phyloP scores from a whole-genome alignment of 1,140 invertebrate genomes.

The Capitella teleta region DNA sequence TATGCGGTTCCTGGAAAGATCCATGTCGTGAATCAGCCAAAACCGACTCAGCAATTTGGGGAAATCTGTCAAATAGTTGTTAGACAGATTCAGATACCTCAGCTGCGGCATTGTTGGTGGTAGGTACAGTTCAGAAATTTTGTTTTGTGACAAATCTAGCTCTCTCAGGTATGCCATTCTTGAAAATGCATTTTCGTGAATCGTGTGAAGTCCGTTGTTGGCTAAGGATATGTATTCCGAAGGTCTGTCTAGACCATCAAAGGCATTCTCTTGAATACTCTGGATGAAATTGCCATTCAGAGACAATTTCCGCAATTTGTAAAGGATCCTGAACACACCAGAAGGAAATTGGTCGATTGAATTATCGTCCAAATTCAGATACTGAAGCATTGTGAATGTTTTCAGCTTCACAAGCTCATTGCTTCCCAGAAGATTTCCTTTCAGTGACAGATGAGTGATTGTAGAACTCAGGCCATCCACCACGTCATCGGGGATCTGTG shows the following conservation, averaged over 20 bases:
- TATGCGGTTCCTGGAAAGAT: background rate
- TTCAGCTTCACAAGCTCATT: background rate
- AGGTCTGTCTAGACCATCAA: background rate
- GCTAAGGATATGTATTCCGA: conserved; percentile 1
- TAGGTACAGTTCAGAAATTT: background rate
- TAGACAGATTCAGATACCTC: conserved; percentile 6
- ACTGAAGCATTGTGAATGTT: background rate
- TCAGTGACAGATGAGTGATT: background rate
- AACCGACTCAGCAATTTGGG: background rate
- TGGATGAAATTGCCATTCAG: background rate
- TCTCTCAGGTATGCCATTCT: background rate
- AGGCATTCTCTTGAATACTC: background rate
- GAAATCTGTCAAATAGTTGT: conserved; percentile 10
- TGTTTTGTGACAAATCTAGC: conserved; percentile 10
- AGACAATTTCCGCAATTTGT: background rate
- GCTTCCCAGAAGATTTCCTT: background rate
- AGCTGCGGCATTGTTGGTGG: conserved; percentile 3
- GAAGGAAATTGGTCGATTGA: background rate
- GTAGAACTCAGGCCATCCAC: background rate
- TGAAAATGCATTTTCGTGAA: background rate
- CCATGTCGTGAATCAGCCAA: background rate
- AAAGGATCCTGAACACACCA: background rate
- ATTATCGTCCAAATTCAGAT: conserved; percentile 2
- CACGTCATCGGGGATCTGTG: background rate
- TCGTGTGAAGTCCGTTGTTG: background rate